Percentiles rank a stretch among this genome's conserved stretches.
These are phyloP conservation scores for Patella vulgata DNA, from an alignment of 1,140 invertebrate genomes.

Conservation along the genomic window DNA sequence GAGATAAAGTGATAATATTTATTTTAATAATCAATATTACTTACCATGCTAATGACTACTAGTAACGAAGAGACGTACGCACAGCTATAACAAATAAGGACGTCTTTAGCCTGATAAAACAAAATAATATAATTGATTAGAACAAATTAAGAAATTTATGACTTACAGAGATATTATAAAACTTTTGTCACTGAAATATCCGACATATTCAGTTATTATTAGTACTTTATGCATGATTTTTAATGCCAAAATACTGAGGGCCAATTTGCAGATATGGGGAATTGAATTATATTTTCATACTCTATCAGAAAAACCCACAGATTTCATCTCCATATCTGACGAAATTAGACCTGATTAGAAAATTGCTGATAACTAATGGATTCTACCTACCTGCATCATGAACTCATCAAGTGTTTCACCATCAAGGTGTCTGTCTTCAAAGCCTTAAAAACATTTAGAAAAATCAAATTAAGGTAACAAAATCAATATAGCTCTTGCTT, in stretches of 20 bases:
- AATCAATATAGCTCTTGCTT: not conserved
- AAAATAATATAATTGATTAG: no score
- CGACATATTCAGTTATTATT: no score
- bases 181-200: not conserved
- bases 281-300: no score
- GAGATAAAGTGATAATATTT: no score
- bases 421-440: constrained; percentile 16
- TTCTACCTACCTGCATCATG: constrained; percentile 31
- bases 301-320: no score
- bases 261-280: no score
- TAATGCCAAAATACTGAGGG: no score
- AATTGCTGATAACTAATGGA: no score
- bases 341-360: no score
- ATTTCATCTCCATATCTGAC: no score
- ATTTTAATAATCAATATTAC: no score
- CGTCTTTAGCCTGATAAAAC: constrained; percentile 44
- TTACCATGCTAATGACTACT: constrained; percentile 56
- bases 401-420: constrained; percentile 35
- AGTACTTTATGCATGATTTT: not conserved
- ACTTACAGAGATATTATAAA: constrained; percentile 6
- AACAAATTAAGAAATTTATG: not conserved
- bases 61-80: constrained; percentile 47
- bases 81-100: constrained; percentile 48
- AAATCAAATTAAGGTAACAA: constrained; percentile 1
- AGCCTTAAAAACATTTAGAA: constrained; percentile 31